A percentile compares a stretch with the other conserved stretches of the same genome.
These are phyloP conservation scores for Dilophus febrilis DNA, from an alignment of 2,888 invertebrate species.

Conservation along the genomic window DNA sequence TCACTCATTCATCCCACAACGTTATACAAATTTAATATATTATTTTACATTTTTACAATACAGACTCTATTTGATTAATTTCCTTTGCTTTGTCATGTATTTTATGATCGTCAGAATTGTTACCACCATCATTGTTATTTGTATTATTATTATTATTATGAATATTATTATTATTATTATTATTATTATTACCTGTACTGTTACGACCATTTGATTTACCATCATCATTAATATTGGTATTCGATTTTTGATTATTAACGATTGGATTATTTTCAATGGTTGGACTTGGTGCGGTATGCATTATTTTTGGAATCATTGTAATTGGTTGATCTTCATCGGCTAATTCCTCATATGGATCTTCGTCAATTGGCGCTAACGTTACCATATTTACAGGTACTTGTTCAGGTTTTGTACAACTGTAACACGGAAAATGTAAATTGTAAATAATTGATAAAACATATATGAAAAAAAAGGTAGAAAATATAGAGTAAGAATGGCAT, in stretches of 20 bases:
- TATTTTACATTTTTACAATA: constrained; percentile 34
- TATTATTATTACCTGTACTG: not conserved
- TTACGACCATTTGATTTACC: not conserved
- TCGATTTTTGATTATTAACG: not conserved
- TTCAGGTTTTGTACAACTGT: constrained; percentile 32
- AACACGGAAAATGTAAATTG: too few relatives aligned
- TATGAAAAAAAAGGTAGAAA: too few relatives aligned
- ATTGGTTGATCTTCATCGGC: constrained; percentile 59
- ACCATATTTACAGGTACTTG: constrained; percentile 47
- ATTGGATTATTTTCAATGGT: constrained; percentile 9
- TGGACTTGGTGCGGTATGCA: constrained; percentile 59
- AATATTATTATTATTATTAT: constrained; percentile 9
- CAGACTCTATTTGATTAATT: constrained; percentile 56
- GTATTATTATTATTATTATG: constrained; percentile 12
- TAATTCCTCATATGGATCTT: constrained; percentile 56
- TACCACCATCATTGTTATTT: constrained; percentile 8
- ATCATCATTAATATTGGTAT: not conserved
- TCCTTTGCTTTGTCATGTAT: constrained; percentile 35
- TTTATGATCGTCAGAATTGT: too few relatives aligned
- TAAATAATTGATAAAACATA: too few relatives aligned
- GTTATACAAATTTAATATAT: not conserved
- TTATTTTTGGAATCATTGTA: constrained; percentile 60
- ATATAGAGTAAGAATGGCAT: too few relatives aligned
- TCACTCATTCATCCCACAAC: too few relatives aligned
- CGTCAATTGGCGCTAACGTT: constrained; percentile 66